Percentiles rank a stretch among this genome's conserved stretches.
phyloP scores from a whole-genome alignment of 2,797 vertebrate species.

The Galago senegalensis region DNA sequence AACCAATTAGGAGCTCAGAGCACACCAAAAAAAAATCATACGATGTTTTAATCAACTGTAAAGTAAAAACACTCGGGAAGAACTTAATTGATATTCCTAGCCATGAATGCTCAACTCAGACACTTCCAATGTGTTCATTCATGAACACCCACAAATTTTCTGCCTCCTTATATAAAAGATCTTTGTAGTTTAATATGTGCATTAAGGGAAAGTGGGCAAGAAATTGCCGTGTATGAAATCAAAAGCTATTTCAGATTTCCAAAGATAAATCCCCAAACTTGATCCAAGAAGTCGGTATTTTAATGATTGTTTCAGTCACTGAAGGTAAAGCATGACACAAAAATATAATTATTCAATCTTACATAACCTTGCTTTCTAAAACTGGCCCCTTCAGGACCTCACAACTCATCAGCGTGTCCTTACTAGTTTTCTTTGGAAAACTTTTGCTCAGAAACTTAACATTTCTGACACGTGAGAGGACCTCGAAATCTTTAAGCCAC shows the following conservation, averaged over 20 bases:
- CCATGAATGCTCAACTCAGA: neutral
- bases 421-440: slow-evolving; percentile 16
- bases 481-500: neutral
- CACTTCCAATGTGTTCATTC: neutral
- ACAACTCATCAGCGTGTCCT: neutral
- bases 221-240: neutral
- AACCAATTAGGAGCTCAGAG: neutral
- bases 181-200: neutral
- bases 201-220: neutral
- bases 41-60: neutral
- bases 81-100: neutral
- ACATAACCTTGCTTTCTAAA: neutral
- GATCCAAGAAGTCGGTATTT: neutral
- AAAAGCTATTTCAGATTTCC: slow-evolving; percentile 42
- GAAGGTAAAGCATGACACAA: neutral
- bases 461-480: neutral
- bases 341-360: neutral
- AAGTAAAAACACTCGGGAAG: neutral
- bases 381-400: neutral
- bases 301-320: neutral
- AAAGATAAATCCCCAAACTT: neutral
- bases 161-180: neutral
- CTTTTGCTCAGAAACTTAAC: neutral
- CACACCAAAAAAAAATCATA: neutral
- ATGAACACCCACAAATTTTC: neutral